These are phyloP conservation scores for Tanaodytes sp. DNA, from an alignment of 2,888 invertebrate genomes.

Conservation along the genomic window DNA sequence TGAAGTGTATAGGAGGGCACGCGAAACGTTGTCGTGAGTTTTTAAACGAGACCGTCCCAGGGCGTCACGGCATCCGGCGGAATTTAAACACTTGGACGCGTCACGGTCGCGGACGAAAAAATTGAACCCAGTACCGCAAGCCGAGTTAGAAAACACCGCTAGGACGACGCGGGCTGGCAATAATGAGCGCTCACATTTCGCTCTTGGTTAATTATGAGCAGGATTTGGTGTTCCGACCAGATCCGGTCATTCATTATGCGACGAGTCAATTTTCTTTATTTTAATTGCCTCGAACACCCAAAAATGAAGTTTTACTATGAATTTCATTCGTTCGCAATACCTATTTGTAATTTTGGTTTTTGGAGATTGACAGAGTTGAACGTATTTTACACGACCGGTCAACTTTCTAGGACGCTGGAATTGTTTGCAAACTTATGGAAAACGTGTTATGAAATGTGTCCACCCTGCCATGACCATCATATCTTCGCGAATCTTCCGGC, in stretches of 20 bases:
- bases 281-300: too few relatives aligned
- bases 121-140: conserved; percentile 70
- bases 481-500: conserved; percentile 18
- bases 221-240: too few relatives aligned
- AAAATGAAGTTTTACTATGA: too few relatives aligned
- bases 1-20: conserved; percentile 16
- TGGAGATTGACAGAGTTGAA: too few relatives aligned
- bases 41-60: conserved; percentile 25
- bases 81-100: conserved; percentile 57
- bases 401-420: conserved; percentile 62
- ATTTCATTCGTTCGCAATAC: too few relatives aligned
- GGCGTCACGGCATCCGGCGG: conserved; percentile 40
- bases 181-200: too few relatives aligned
- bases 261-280: too few relatives aligned
- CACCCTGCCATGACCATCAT: conserved; percentile 43
- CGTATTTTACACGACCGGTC: conserved; percentile 60
- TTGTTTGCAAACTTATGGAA: conserved; percentile 59
- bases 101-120: conserved; percentile 70
- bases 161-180: conserved; percentile 67
- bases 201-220: too few relatives aligned
- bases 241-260: too few relatives aligned
- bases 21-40: conserved; percentile 16
- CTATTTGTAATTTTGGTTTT: too few relatives aligned
- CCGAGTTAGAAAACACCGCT: conserved; percentile 69
- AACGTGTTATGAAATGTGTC: conserved; percentile 61